phyloP scores from a whole-genome alignment of 2,113 vertebrate species.

The Vimba vimba region DNA sequence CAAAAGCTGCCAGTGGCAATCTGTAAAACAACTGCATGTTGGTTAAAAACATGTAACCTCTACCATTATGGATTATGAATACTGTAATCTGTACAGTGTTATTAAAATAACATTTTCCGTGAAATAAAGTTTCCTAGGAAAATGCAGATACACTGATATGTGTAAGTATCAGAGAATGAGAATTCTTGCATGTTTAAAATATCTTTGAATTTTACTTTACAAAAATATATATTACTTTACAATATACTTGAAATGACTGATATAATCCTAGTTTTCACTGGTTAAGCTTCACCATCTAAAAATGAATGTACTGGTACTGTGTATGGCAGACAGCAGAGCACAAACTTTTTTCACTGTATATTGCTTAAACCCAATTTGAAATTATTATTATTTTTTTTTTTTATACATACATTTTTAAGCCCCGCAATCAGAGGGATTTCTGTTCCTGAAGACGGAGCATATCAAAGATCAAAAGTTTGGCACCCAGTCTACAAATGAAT shows the following conservation, averaged over 20 bases:
- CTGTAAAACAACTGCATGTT: neutral
- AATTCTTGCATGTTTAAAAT: conserved; percentile 43
- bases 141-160: neutral
- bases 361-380: neutral
- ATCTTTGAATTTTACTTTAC: conserved; percentile 29
- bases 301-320: neutral
- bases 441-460: conserved; percentile 30
- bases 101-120: neutral
- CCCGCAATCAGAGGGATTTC: neutral
- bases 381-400: too few relatives aligned
- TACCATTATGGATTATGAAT: neutral
- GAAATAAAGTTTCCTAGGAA: conserved; percentile 37
- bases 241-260: conserved; percentile 7
- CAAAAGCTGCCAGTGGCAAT: conserved; percentile 15
- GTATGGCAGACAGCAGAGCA: neutral
- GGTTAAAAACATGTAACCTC: neutral
- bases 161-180: neutral
- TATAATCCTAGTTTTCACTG: neutral
- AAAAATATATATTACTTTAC: conserved; percentile 47
- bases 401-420: neutral
- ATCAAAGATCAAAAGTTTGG: neutral
- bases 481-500: neutral
- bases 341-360: neutral
- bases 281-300: neutral
- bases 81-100: neutral